Conservation (phyloP, 2,113 vertebrate genomes). For the Otocyon megalotis region DNA sequence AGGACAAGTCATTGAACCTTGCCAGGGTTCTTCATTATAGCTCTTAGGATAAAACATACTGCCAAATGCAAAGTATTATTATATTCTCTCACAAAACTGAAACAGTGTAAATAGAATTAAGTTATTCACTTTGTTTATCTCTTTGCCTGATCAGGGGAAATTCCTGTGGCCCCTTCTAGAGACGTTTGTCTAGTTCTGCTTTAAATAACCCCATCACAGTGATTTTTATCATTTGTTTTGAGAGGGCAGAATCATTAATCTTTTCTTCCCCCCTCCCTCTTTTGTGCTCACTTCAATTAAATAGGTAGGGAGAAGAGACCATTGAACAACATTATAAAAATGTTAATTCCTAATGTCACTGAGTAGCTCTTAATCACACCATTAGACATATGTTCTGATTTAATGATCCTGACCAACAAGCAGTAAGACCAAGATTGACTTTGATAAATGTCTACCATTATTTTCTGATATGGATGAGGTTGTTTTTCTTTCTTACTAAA, state of each 20-base stretch:
- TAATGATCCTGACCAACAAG: conserved; percentile 79
- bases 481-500: conserved; percentile 81
- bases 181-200: conserved; percentile 64
- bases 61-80: neutral
- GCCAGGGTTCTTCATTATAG: neutral
- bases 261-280: neutral
- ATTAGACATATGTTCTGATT: conserved; percentile 73
- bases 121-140: neutral
- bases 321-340: conserved; percentile 79
- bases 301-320: conserved; percentile 72
- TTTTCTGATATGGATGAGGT: conserved; percentile 78
- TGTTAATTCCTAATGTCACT: conserved; percentile 72
- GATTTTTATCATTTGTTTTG: conserved; percentile 71
- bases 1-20: neutral
- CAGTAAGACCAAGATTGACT: conserved; percentile 73
- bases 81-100: neutral
- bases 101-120: neutral
- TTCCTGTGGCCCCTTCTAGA: conserved; percentile 34
- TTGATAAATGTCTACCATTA: conserved; percentile 84
- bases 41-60: neutral
- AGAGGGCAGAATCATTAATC: conserved; percentile 74
- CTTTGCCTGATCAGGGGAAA: neutral
- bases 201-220: conserved; percentile 71
- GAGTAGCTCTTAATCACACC: conserved; percentile 79
- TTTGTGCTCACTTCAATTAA: conserved; percentile 76